Evolutionary conservation across 2,888 invertebrate genomes (phyloP).

Genomic region (Hirtodrosophila alboralis): DNA sequence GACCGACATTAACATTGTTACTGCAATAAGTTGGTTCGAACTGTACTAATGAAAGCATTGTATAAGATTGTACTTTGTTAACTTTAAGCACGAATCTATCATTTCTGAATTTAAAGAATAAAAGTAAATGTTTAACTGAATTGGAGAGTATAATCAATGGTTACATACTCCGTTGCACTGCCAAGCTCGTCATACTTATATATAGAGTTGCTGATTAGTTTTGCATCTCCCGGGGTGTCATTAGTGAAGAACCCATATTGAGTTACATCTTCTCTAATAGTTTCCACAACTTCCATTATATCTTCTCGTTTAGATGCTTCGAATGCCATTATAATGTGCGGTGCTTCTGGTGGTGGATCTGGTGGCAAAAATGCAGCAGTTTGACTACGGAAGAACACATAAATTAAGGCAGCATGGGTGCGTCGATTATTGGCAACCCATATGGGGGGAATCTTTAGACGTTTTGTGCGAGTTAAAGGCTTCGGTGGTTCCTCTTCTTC

Average conservation of each 20-base stretch:
- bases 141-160: no score
- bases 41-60: constrained; percentile 87
- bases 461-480: constrained; percentile 64
- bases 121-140: not conserved
- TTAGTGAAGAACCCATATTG: constrained; percentile 89
- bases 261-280: constrained; percentile 86
- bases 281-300: constrained; percentile 85
- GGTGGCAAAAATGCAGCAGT: constrained; percentile 86
- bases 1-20: constrained; percentile 87
- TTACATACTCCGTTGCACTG: constrained; percentile 27
- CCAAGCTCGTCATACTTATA: constrained; percentile 85
- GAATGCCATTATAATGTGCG: constrained; percentile 88
- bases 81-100: constrained; percentile 89
- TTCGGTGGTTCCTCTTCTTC: constrained; percentile 50
- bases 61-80: constrained; percentile 87
- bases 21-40: constrained; percentile 89
- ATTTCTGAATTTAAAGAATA: constrained; percentile 83
- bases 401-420: constrained; percentile 86
- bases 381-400: constrained; percentile 85
- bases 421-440: constrained; percentile 86
- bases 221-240: constrained; percentile 86
- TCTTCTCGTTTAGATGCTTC: constrained; percentile 88
- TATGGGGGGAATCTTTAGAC: constrained; percentile 85
- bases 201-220: constrained; percentile 87
- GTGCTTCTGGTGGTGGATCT: constrained; percentile 87